Percentiles rank a stretch among this genome's conserved stretches.
These are phyloP conservation scores for Pampusana beccarii DNA, from an alignment of 2,113 vertebrate genomes.

Conservation along the genomic window DNA sequence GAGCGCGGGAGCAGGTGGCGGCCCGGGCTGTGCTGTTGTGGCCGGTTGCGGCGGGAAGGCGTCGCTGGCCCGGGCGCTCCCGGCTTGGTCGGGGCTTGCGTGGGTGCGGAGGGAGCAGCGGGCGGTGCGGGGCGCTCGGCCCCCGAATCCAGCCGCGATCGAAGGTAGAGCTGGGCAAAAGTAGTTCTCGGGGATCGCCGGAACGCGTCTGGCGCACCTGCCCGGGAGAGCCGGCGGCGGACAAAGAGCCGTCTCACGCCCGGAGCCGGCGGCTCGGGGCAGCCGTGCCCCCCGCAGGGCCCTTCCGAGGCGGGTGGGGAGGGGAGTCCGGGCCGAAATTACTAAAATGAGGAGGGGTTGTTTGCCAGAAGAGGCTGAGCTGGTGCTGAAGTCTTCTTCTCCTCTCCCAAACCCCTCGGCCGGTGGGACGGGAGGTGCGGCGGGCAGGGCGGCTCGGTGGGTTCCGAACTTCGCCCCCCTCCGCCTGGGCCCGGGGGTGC, in stretches of 20 bases:
- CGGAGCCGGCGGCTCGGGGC: neutral
- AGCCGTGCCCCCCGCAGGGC: neutral
- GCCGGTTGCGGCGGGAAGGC: neutral
- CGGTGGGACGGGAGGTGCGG: neutral
- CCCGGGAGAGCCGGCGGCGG: neutral
- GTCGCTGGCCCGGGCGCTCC: neutral
- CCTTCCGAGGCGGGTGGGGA: neutral
- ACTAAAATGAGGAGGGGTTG: rapidly evolving
- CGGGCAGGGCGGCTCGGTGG: too few species aligned
- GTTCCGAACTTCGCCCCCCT: neutral
- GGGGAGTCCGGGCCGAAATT: neutral
- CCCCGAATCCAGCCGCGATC: neutral
- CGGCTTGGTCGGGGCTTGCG: neutral
- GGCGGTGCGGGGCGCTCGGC: neutral
- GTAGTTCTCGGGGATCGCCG: neutral
- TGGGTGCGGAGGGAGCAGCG: neutral
- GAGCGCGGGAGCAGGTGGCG: neutral
- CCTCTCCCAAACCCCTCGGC: neutral
- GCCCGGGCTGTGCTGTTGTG: neutral
- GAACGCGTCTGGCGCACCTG: neutral
- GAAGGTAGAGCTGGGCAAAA: neutral
- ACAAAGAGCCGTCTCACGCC: neutral
- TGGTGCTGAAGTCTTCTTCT: neutral
- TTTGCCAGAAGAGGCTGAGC: neutral
- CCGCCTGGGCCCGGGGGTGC: neutral